phyloP scores from a whole-genome alignment of 2,113 vertebrate species.

The Echinops telfairi region DNA sequence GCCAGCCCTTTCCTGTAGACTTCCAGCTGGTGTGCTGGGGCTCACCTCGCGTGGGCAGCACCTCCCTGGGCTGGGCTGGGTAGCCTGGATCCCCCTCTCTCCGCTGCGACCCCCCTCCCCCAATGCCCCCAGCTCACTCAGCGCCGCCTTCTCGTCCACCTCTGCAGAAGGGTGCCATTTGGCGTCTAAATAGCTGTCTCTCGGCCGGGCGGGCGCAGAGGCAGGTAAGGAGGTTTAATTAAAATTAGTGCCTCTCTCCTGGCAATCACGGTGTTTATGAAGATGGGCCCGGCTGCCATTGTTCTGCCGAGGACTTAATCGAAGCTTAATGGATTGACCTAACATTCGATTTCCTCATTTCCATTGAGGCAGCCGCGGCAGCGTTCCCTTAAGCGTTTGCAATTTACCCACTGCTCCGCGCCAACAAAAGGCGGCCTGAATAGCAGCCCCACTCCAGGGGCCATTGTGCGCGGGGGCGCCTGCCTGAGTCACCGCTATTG shows the following conservation, averaged over 20 bases:
- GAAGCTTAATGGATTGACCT: constrained; percentile 97
- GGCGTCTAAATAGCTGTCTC: constrained; percentile 92
- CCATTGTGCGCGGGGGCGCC: constrained; percentile 93
- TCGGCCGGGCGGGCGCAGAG: constrained; percentile 89
- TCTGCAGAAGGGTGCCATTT: constrained; percentile 90
- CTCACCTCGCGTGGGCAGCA: background rate
- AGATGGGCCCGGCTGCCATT: constrained; percentile 93
- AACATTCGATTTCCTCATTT: constrained; percentile 92
- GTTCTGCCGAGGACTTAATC: constrained; percentile 96
- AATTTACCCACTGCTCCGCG: constrained; percentile 94
- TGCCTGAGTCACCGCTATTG: constrained; percentile 96
- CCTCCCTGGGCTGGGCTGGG: background rate
- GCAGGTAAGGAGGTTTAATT: constrained; percentile 97
- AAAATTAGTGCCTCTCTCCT: constrained; percentile 93
- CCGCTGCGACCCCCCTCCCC: background rate
- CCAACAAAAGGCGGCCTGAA: constrained; percentile 96
- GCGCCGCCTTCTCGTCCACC: constrained; percentile 57
- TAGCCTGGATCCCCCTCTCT: background rate
- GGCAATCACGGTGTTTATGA: constrained; percentile 95
- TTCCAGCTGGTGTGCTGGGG: background rate
- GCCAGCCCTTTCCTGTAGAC: background rate
- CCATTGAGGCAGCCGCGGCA: constrained; percentile 92
- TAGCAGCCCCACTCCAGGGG: constrained; percentile 94
- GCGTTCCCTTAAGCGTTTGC: constrained; percentile 97
- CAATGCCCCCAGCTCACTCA: background rate